Evolutionary conservation across 2,888 invertebrate genomes (phyloP), one percentile per base, ranked within the genome.

Genomic region (Octonoba sinensis): DNA sequence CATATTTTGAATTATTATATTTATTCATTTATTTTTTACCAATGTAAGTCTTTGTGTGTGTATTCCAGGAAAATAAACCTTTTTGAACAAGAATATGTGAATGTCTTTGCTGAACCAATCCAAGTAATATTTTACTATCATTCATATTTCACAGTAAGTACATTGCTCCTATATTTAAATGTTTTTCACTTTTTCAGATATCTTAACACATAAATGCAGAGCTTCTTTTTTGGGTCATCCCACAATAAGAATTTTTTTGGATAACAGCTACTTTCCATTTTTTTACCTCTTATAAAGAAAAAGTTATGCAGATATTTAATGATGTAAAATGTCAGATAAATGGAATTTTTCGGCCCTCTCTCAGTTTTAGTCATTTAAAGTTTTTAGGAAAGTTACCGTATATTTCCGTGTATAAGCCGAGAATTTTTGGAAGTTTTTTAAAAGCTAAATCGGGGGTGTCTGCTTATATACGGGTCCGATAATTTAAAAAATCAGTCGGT

Each of bases 51-150:
- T 36, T 36, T 36, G 1, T 15, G 8, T 54, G 18, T 57, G 20
- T 57, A 11, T 46, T 59, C 3, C n/a, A 82, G 72, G 16, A 66
- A 67, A 71, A 20, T 51, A 27, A 72, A 76, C 36, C 54, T 82
- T 0, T 82, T 82, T 76, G 82, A 76, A n/a, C 76, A 82, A 67
- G 82, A 76, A 54, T 66, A 72, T 66, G 67, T 82, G 6, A 82
- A 82, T 72, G 76, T 82, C 0, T 82, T 57, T 76, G 66, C 82
- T 46, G 82, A 82, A 62, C 82, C 82, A 22, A 15, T 76, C 11
- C n/a, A 18, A 15, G 15, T 72, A 18, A 18, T 76, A 24, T 6
- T 76, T 27, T n/a, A 44, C 12, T 24, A 82, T 22, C 24, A 47
- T 44, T 47, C 49, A 16, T 44, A 64, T 27, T 47, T 82, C 16